Base-by-base conservation (phyloP, 2,888 invertebrate species). In the Cyaniris semiargus region DNA sequence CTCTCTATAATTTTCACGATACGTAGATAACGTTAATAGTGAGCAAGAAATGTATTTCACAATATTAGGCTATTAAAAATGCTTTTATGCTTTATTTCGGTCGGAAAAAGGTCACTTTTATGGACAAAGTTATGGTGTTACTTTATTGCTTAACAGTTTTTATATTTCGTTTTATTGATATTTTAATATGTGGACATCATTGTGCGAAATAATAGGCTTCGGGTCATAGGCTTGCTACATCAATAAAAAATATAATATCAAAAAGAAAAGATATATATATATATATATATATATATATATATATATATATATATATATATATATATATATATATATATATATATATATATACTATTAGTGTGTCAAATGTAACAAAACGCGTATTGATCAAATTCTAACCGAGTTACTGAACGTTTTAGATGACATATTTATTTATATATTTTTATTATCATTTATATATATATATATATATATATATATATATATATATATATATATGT, bases 81-180 rank as follows among this genome's bases (percentile, higher is more conserved):
- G 74, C 23, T 74, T 74, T 74, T 48, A 74, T 74, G 27, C 27
- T 27, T 74, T 74, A 71, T 71, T 71, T 38, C 27, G 74, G 74
- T 53, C 74, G 74, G 72, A 74, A 74, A 44, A 48, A 53, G 74
- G 74, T 74, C 74, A 74, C 48, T 74, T 74, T 74, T 74, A 74
- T 74, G 74, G 53, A 74, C 23, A 74, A 74, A 74, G 27, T 74
- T 74, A 74, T 48, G 34, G 71, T 38, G 71, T 38, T 71, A 38
- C 48, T 74, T 74, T 74, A 74, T 74, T 74, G 48, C 74, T 15
- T 6, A 15, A 53, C 74, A 74, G 48, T 74, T 74, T 72, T 74
- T 74, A 48, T 74, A 74, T 18, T 74, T 44, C 23, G 48, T 74
- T 74, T 74, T 74, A 74, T 48, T 74, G 27, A 53, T 53, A 53